Base-by-base conservation (phyloP, 1,140 invertebrate genomes). In the Heterodera schachtii region DNA sequence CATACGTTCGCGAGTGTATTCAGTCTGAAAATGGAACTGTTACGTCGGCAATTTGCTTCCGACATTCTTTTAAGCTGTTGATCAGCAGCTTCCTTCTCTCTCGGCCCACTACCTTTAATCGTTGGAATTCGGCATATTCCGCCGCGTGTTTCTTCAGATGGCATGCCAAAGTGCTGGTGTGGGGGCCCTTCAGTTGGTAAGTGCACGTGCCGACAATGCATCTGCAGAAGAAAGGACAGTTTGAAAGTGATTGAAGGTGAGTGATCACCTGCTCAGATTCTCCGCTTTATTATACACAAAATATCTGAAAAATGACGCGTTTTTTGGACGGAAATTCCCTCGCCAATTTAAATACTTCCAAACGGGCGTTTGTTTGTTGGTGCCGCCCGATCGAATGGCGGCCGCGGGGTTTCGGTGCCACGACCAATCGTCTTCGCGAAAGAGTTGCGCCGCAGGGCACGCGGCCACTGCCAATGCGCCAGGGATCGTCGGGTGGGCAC, bases 331-430 rank as follows among this genome's bases (percentile, higher is more conserved):
- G 6, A 52, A 52, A 52, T 52, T 52, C 49, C 49, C 49, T 11
- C 49, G 6, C 49, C 49, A 8, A 6, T 6, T 8, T 1, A 52
- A 52, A 66, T 81, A 82, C 74, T 89, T 89, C 88, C 88, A 89
- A 3, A 89, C 88, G 8, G 88, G 88, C 9, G 88, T 89, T 67
- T 89, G 88, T 77, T 89, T 89, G 71, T 89, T 89, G 3, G 88
- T 89, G n/a, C 88, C 88, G 13, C 88, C 88, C 43, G 87, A 89
- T 49, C 88, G 79, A 74, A 89, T 90, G 5, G 88, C 83, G 44
- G 88, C 88, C 16, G 89, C 89, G 47, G 88, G 88, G 77, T 89
- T 89, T 13, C 88, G 80, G 60, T 89, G 88, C 88, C 88, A 89
- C 31, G 75, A 81, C 88, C 88, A 89, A 76, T 89, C 87, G 78